Conservation (phyloP, 1,140 invertebrate genomes). For the Ceratoteleas bidentatus region DNA sequence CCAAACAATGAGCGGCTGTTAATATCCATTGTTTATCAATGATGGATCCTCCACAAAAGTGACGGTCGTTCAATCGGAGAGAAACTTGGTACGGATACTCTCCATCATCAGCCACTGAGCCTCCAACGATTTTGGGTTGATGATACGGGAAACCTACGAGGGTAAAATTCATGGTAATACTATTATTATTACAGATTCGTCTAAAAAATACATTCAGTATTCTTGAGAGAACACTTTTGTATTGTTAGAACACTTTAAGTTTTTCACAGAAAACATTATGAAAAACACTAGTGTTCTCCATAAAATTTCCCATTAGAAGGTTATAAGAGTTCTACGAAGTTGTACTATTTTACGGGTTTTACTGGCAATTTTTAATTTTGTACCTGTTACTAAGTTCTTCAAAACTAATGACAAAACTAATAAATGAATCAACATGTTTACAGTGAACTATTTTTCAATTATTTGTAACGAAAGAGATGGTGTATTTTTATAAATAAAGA, state of each 20-base stretch:
- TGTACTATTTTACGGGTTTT: no score
- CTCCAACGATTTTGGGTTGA: slow-evolving; percentile 78
- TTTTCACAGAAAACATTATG: no score
- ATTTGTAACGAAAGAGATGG: not conserved
- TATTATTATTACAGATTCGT: not conserved
- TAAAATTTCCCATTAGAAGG: no score
- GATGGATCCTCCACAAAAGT: slow-evolving; percentile 83
- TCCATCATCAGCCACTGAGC: slow-evolving; percentile 71
- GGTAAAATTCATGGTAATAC: not conserved
- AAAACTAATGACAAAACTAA: not conserved
- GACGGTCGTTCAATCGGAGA: slow-evolving; percentile 70
- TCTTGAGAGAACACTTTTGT: no score
- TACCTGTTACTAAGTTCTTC: slow-evolving; percentile 12
- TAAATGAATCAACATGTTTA: not conserved
- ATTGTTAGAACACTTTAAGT: no score
- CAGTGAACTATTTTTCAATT: not conserved
- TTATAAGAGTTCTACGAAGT: no score
- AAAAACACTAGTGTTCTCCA: no score
- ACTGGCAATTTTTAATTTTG: not conserved
- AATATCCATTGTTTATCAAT: slow-evolving; percentile 81
- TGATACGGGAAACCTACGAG: slow-evolving; percentile 26
- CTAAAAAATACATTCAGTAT: no score
- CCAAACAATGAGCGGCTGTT: slow-evolving; percentile 83
- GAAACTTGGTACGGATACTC: slow-evolving; percentile 81
- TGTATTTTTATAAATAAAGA: not conserved